Percentiles rank a stretch among this genome's conserved stretches.
Conservation (phyloP, 2,888 invertebrate species). For the Gymnocheta viridis region DNA sequence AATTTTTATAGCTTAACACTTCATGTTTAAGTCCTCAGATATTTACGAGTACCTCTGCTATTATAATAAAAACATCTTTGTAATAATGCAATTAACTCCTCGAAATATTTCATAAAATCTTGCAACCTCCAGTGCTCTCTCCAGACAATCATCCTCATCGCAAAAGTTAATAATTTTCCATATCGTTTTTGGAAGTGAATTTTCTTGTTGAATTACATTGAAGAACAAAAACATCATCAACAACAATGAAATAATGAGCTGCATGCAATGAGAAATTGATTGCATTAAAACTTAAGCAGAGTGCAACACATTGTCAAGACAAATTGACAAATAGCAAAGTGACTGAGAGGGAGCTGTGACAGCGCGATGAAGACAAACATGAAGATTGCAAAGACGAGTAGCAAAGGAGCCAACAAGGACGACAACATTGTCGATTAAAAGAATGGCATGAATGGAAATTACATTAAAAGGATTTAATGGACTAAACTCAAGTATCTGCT, state of each 20-base stretch:
- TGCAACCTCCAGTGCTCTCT: neutral
- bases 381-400: neutral
- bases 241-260: slow-evolving; percentile 56
- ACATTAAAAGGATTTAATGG: slow-evolving; percentile 55
- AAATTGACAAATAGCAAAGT: slow-evolving; percentile 53
- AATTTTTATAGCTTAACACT: too few relatives aligned
- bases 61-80: too few relatives aligned
- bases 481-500: slow-evolving; percentile 40
- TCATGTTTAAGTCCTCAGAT: too few relatives aligned
- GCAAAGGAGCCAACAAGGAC: slow-evolving; percentile 42
- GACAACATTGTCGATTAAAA: slow-evolving; percentile 49
- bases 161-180: neutral
- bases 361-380: neutral
- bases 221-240: slow-evolving; percentile 6
- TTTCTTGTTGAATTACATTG: slow-evolving; percentile 34
- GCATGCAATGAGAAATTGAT: slow-evolving; percentile 62
- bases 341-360: neutral
- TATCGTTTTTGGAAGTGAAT: slow-evolving; percentile 10
- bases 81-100: too few relatives aligned
- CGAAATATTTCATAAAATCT: neutral
- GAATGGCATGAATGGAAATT: slow-evolving; percentile 47
- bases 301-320: slow-evolving; percentile 41
- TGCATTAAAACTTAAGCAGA: slow-evolving; percentile 60
- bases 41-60: too few relatives aligned
- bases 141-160: neutral